Conservation (phyloP, 2,113 vertebrate species). For the Cebus imitator region DNA sequence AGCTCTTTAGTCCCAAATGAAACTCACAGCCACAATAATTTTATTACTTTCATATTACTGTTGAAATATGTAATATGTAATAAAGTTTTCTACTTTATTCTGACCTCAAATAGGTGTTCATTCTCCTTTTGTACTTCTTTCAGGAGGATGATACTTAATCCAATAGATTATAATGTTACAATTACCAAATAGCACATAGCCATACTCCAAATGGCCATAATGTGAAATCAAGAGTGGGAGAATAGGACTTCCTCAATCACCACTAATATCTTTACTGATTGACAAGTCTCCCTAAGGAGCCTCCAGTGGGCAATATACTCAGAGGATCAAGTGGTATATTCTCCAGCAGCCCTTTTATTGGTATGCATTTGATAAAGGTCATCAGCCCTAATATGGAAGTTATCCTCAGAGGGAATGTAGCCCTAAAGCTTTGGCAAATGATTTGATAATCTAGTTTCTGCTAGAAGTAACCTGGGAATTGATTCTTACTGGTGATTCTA, state of each 20-base stretch:
- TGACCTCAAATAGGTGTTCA: background rate
- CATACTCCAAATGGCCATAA: background rate
- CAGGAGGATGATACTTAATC: background rate
- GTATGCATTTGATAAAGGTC: background rate
- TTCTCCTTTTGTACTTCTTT: background rate
- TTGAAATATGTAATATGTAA: background rate
- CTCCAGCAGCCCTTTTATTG: background rate
- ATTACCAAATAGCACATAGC: background rate
- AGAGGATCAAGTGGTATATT: background rate
- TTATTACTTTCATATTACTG: background rate
- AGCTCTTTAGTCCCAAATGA: background rate
- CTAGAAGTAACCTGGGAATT: background rate
- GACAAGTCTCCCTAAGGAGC: background rate
- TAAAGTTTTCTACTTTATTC: background rate
- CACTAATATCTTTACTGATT: background rate
- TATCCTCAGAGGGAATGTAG: background rate
- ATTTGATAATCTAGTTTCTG: background rate
- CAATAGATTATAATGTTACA: background rate
- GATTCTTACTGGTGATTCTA: background rate
- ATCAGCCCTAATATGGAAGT: background rate
- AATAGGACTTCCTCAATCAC: background rate
- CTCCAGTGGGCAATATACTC: accelerated
- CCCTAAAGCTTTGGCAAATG: background rate
- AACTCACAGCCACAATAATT: background rate
- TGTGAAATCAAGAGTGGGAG: background rate